Evolutionary conservation across 2,113 vertebrate genomes (phyloP).

Genomic region (Zingel zingel): DNA sequence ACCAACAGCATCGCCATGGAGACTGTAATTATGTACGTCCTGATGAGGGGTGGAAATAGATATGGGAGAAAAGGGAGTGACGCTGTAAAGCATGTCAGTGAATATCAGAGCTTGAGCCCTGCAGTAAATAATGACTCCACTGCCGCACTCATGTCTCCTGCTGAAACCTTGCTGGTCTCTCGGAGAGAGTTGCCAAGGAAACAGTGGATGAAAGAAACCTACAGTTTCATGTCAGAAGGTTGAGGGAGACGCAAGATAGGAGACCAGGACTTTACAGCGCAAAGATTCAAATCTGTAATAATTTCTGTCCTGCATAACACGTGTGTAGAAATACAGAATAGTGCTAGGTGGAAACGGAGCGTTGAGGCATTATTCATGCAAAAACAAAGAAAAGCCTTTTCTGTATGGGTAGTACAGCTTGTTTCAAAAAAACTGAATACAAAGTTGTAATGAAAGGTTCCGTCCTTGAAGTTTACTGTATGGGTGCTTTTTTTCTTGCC

Average conservation of each 20-base stretch:
- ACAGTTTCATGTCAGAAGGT: slow-evolving; percentile 75
- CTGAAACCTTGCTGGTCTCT: slow-evolving; percentile 74
- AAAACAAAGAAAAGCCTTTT: background rate
- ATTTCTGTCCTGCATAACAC: slow-evolving; percentile 18
- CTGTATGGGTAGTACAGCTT: background rate
- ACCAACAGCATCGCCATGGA: slow-evolving; percentile 81
- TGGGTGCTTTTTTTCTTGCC: background rate
- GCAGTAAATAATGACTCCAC: slow-evolving; percentile 82
- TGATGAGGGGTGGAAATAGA: slow-evolving; percentile 77
- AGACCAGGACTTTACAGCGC: slow-evolving; percentile 36
- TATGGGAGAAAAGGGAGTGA: slow-evolving; percentile 65
- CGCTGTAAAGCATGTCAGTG: slow-evolving; percentile 71
- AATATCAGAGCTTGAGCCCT: slow-evolving; percentile 79
- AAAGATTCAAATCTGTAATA: slow-evolving; percentile 35
- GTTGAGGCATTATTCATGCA: background rate
- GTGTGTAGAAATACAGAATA: background rate
- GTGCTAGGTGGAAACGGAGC: background rate
- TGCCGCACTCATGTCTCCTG: slow-evolving; percentile 73
- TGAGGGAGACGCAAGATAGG: slow-evolving; percentile 58
- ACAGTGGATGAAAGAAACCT: slow-evolving; percentile 80
- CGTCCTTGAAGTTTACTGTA: background rate
- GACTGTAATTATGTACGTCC: slow-evolving; percentile 81
- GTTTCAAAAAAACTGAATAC: background rate
- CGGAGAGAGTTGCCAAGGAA: slow-evolving; percentile 83
- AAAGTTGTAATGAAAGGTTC: slow-evolving; percentile 20